Conservation (phyloP, 2,797 vertebrate genomes). For the Dallia pectoralis region DNA sequence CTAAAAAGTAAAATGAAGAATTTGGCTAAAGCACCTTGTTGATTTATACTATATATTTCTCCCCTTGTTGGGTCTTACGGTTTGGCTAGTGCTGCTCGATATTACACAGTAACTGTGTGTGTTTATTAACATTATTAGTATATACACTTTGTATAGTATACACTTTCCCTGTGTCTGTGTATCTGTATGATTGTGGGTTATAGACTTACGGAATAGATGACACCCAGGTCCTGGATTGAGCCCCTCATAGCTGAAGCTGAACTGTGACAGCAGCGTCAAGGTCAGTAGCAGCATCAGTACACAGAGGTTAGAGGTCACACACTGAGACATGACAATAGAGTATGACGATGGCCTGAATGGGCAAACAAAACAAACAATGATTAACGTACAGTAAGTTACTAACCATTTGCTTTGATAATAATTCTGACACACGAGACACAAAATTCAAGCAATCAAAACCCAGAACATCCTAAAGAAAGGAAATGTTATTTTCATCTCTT, state of each 20-base stretch:
- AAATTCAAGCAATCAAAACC: not conserved
- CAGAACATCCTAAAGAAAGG: not conserved
- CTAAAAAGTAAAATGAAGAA: too few species aligned
- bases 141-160: not conserved
- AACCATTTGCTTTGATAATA: too few species aligned
- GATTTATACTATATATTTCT: too few species aligned
- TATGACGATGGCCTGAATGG: slow-evolving; percentile 46
- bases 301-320: slow-evolving; percentile 49
- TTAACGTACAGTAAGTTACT: not conserved
- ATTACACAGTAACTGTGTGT: not conserved
- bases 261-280: slow-evolving; percentile 65
- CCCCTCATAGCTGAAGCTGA: slow-evolving; percentile 61
- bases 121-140: not conserved
- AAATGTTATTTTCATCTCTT: not conserved
- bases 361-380: slow-evolving; percentile 25
- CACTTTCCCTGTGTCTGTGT: not conserved
- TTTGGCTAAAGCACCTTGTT: too few species aligned
- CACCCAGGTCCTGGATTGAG: slow-evolving; percentile 74
- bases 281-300: slow-evolving; percentile 63
- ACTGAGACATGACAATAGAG: slow-evolving; percentile 56
- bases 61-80: too few species aligned
- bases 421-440: too few species aligned
- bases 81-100: too few species aligned
- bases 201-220: slow-evolving; percentile 80
- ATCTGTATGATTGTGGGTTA: slow-evolving; percentile 1